phyloP scores from a whole-genome alignment of 2,888 invertebrate species.

The Drosophila falleni region DNA sequence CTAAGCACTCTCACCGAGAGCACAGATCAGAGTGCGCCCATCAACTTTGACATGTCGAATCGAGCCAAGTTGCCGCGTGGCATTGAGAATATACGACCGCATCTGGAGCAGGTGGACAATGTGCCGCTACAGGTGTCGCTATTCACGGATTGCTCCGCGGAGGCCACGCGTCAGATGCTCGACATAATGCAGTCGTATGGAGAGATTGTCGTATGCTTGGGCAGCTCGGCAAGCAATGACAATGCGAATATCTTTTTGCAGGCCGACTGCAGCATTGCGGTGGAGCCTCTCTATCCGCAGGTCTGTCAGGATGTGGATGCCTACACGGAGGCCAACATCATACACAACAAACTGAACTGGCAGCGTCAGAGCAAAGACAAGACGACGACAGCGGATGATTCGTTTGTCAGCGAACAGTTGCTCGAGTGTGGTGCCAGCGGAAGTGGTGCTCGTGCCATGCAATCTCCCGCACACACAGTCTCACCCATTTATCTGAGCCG shows the following conservation, averaged over 20 bases:
- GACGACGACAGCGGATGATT: conserved; percentile 12
- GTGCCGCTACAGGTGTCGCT: conserved; percentile 98
- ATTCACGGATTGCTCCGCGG: conserved; percentile 98
- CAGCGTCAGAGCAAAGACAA: conserved; percentile 60
- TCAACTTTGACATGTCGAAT: conserved; percentile 97
- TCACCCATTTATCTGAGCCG: conserved; percentile 93
- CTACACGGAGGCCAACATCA: conserved; percentile 84
- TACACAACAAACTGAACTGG: conserved; percentile 83
- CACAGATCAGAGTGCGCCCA: conserved; percentile 95
- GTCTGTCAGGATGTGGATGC: conserved; percentile 86
- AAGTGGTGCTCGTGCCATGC: conserved; percentile 78
- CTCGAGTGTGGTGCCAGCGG: conserved; percentile 74
- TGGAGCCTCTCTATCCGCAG: conserved; percentile 97
- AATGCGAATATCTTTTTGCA: conserved; percentile 97
- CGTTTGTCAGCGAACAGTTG: conserved; percentile 65
- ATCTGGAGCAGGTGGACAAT: conserved; percentile 97
- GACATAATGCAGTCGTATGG: conserved; percentile 98
- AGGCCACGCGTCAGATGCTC: conserved; percentile 95
- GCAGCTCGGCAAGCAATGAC: conserved; percentile 94
- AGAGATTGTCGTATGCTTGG: conserved; percentile 97
- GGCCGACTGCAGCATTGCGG: conserved; percentile 95
- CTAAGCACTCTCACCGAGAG: conserved; percentile 94
- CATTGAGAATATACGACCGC: conserved; percentile 98
- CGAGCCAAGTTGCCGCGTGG: conserved; percentile 97
- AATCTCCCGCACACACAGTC: conserved; percentile 83